Conservation (phyloP, 2,113 vertebrate genomes). For the Sinocyclocheilus rhinocerous region DNA sequence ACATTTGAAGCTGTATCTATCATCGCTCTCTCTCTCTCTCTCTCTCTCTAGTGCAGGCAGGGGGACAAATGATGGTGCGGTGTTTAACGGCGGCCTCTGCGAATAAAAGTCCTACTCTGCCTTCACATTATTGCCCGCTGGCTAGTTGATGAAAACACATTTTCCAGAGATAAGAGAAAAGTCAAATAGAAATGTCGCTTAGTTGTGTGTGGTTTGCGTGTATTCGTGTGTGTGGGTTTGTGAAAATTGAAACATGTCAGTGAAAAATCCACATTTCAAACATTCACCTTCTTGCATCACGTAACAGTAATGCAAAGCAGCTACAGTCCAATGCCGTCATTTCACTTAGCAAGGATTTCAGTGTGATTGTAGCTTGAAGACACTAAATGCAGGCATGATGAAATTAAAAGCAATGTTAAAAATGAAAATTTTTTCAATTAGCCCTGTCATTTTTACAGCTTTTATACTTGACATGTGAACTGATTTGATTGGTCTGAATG, state of each 20-base stretch:
- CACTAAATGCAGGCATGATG: neutral
- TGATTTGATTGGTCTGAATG: neutral
- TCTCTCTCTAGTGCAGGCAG: conserved; percentile 61
- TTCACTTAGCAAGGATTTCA: neutral
- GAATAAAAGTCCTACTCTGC: conserved; percentile 73
- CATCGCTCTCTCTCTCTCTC: conserved; percentile 56
- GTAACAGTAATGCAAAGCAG: neutral
- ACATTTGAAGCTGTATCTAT: conserved; percentile 78
- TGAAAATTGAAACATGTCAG: conserved; percentile 75
- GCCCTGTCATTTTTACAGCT: neutral
- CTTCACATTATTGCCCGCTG: conserved; percentile 74
- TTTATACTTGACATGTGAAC: neutral
- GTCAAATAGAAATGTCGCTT: conserved; percentile 77
- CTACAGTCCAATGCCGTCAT: neutral
- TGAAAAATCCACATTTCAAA: conserved; percentile 18
- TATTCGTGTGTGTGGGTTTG: conserved; percentile 58
- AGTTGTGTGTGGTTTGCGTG: conserved; percentile 58
- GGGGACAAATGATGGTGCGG: conserved; percentile 75
- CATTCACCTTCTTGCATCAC: neutral
- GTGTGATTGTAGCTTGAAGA: neutral
- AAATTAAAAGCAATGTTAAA: neutral
- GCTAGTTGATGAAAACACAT: conserved; percentile 76
- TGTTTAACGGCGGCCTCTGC: conserved; percentile 74
- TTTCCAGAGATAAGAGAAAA: conserved; percentile 76
- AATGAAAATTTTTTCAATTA: neutral